phyloP scores from a whole-genome alignment of 2,888 invertebrate genomes.

The Pyrgus malvae region DNA sequence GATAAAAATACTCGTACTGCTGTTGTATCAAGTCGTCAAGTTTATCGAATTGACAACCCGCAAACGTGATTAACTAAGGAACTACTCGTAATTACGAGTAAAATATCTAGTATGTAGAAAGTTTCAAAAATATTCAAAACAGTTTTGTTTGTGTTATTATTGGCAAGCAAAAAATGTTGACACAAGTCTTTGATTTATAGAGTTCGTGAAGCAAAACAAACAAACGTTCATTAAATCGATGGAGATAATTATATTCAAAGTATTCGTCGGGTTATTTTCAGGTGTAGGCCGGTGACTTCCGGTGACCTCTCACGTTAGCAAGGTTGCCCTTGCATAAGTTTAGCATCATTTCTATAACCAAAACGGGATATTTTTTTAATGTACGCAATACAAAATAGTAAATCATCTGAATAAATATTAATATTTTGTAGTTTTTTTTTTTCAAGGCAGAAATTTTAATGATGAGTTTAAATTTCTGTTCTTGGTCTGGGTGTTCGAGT shows the following conservation, averaged over 20 bases:
- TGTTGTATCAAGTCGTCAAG: too few relatives aligned
- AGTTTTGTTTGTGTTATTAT: conserved; percentile 51
- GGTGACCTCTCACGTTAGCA: conserved; percentile 51
- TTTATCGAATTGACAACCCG: too few relatives aligned
- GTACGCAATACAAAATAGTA: too few relatives aligned
- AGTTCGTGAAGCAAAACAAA: conserved; percentile 34
- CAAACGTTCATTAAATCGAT: conserved; percentile 49
- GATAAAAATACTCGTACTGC: too few relatives aligned
- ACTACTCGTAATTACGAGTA: too few relatives aligned
- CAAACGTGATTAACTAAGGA: too few relatives aligned
- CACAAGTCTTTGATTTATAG: conserved; percentile 18
- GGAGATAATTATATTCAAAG: conserved; percentile 44
- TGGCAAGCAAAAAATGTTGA: conserved; percentile 37
- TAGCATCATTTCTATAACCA: not conserved
- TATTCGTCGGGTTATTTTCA: conserved; percentile 47
- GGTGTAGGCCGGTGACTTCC: conserved; percentile 49
- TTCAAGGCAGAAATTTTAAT: too few relatives aligned
- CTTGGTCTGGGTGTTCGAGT: too few relatives aligned
- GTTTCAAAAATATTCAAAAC: conserved; percentile 37
- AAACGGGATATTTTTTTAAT: not conserved
- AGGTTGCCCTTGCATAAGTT: conserved; percentile 39
- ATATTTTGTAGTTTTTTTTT: too few relatives aligned
- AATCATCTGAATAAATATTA: too few relatives aligned
- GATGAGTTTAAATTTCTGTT: too few relatives aligned
- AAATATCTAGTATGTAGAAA: too few relatives aligned